Conservation (phyloP, 2,888 invertebrate genomes). For the Pollenia griseotomentosa region DNA sequence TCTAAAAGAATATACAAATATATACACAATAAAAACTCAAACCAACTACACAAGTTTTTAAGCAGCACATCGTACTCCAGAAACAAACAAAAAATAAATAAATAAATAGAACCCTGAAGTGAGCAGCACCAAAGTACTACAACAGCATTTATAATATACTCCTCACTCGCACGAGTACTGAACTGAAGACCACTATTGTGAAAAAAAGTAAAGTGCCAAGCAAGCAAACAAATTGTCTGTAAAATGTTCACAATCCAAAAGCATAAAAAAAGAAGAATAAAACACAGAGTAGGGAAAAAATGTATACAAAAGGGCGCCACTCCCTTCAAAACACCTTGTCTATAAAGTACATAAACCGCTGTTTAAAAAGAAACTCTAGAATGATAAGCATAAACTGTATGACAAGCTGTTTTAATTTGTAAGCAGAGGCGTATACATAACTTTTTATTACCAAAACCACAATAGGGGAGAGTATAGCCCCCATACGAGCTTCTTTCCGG, state of each 20-base stretch:
- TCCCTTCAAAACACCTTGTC: constrained; percentile 72
- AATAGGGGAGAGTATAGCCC: no score
- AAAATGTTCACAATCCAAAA: constrained; percentile 65
- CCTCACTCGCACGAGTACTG: constrained; percentile 36
- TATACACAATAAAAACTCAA: no score
- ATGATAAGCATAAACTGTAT: constrained; percentile 68
- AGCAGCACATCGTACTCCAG: constrained; percentile 24
- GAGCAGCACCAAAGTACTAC: constrained; percentile 67
- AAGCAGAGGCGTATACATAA: no score
- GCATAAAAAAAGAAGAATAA: constrained; percentile 22
- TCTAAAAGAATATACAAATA: constrained; percentile 50
- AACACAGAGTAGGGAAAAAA: constrained; percentile 53
- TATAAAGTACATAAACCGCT: constrained; percentile 63
- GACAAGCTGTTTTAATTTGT: constrained; percentile 64
- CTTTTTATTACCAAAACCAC: no score
- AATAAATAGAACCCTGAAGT: constrained; percentile 62
- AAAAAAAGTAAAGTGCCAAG: constrained; percentile 72
- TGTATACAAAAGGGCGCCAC: constrained; percentile 63
- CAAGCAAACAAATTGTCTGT: constrained; percentile 74
- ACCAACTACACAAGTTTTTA: constrained; percentile 44
- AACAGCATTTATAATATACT: constrained; percentile 67
- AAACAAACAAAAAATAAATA: constrained; percentile 38
- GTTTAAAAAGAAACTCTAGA: constrained; percentile 59
- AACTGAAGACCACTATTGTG: constrained; percentile 52
- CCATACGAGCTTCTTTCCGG: no score